phyloP scores from a whole-genome alignment of 2,113 vertebrate genomes.

The Origma solitaria region DNA sequence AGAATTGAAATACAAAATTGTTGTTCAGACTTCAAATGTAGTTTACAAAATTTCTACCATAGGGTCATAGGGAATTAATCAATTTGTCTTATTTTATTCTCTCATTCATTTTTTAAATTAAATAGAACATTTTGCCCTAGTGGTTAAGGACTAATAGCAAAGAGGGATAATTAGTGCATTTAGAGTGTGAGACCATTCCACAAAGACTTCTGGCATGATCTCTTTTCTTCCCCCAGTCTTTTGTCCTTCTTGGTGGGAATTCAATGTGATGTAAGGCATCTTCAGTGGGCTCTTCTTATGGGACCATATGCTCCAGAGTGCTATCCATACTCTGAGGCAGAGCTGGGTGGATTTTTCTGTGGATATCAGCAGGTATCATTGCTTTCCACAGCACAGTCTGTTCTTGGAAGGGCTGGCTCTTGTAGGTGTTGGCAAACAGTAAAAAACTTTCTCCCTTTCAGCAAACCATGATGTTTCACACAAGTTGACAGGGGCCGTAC shows the following conservation, averaged over 20 bases:
- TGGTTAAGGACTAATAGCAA: not conserved
- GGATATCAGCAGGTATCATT: not conserved
- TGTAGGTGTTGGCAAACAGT: not conserved
- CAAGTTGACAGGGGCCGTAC: not conserved
- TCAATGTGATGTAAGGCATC: fast-evolving
- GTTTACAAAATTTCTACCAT: not conserved
- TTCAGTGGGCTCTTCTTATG: not conserved
- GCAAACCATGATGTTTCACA: not conserved
- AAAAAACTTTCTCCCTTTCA: not conserved
- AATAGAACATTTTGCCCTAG: not conserved
- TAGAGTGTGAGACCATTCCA: not conserved
- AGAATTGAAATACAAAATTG: not conserved
- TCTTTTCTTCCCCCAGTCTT: not conserved
- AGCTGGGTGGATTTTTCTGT: not conserved
- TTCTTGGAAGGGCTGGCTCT: not conserved
- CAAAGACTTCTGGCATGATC: not conserved
- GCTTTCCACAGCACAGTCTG: not conserved
- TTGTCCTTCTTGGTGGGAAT: not conserved
- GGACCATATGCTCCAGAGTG: not conserved
- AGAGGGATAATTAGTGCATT: not conserved
- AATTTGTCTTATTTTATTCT: not conserved
- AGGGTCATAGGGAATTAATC: not conserved
- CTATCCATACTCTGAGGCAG: fast-evolving
- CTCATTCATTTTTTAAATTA: not conserved
- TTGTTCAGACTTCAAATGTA: not conserved